Evolutionary conservation across 2,113 vertebrate genomes (phyloP), one percentile per base, ranked within the genome.

Genomic region (Ceyx margarethae): DNA sequence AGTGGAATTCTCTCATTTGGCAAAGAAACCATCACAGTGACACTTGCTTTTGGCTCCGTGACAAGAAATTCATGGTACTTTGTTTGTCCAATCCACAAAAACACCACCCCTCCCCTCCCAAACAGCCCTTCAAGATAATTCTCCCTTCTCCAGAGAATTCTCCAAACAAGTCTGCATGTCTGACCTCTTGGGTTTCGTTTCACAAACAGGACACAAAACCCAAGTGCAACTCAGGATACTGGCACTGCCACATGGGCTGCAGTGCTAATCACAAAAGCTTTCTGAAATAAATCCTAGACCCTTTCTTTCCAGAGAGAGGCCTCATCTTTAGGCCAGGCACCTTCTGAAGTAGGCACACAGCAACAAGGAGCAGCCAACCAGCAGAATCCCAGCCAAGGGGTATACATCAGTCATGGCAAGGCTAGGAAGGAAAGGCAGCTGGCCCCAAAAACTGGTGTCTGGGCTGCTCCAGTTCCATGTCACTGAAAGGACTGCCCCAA

Each of bases 261-360:
- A 33, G 98, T 97, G 81, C 98, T 98, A 60, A 99, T 98, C 93
- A 98, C 88, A 40, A 98, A 98, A 96, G 98, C 98, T 98, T 98
- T 99, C 95, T 98, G 98, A 96, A 99, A 98, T 71, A 98, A 97
- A 29, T 98, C 98, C 98, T 98, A 51, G 98, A 97, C 42, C 98
- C 98, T 90, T 98, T 98, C 97, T 98, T 99, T 90, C 98, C 98
- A 9, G 98, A 98, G 11, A 99, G 96, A 57, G 98, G 97, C 97
- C 98, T 98, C 93, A 91, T 96, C 97, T 98, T 99, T 60, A 99
- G 96, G 56, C 98, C 93, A 74, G 98, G 98, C 60, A 99, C 98
- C 96, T 98, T 99, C 97, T 98, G 91, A 99, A 98, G 96, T 97
- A 99, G 26, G 98, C 98, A 97, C 98, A 98, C 54, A 96, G 98